phyloP scores from a whole-genome alignment of 2,888 invertebrate genomes.

The Thalpophila matura region DNA sequence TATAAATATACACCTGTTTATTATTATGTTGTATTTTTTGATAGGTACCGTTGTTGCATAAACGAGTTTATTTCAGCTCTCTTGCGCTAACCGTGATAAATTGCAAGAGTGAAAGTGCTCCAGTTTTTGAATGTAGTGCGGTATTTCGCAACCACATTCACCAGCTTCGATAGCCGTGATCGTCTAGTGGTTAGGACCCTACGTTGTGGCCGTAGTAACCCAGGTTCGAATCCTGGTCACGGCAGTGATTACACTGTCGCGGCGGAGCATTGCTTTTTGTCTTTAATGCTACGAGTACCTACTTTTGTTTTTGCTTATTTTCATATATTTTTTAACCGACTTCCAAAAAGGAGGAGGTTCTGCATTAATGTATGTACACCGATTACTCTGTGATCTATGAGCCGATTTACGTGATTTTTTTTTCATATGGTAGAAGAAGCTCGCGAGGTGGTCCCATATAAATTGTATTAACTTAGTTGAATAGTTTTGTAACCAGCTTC shows the following conservation, averaged over 20 bases:
- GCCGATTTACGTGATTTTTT: too few species aligned
- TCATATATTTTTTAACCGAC: too few species aligned
- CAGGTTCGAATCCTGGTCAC: conserved; percentile 93
- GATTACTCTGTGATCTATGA: too few species aligned
- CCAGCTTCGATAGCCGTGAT: conserved; percentile 82
- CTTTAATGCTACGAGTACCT: too few species aligned
- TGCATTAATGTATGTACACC: too few species aligned
- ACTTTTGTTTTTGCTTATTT: too few species aligned
- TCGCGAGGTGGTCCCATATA: too few species aligned
- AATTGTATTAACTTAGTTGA: too few species aligned
- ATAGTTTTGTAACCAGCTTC: too few species aligned
- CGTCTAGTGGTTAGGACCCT: conserved; percentile 94
- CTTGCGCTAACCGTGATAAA: conserved; percentile 36
- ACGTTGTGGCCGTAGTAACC: conserved; percentile 93
- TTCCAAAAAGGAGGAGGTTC: too few species aligned
- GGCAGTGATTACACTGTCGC: conserved; percentile 83
- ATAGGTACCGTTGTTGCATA: conserved; percentile 9
- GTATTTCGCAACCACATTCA: background rate
- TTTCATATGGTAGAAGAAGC: too few species aligned
- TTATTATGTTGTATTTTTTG: background rate
- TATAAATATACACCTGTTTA: too few species aligned
- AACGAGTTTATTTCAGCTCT: conserved; percentile 20
- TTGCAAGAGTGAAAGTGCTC: conserved; percentile 47
- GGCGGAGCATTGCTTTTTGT: conserved; percentile 42
- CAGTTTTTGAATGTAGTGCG: conserved; percentile 3